Evolutionary conservation across 2,797 vertebrate species (phyloP).

Genomic region (Schizothorax lantsangensis): DNA sequence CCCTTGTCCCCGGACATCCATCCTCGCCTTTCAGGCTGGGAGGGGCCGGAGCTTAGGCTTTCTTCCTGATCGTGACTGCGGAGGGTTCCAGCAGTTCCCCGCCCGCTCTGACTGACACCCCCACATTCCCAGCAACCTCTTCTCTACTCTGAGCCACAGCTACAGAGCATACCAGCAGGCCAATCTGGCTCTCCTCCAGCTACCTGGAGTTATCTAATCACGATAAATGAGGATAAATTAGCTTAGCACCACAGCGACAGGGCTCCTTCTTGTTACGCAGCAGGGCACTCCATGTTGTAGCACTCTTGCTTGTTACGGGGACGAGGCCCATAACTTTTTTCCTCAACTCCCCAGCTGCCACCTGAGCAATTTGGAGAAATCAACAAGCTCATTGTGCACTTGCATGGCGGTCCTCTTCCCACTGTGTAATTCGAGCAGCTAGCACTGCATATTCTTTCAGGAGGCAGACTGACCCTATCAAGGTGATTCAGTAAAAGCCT

Average conservation of each 20-base stretch:
- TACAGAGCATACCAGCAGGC: slow-evolving; percentile 67
- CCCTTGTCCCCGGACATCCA: slow-evolving; percentile 80
- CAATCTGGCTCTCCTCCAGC: slow-evolving; percentile 72
- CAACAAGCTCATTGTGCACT: slow-evolving; percentile 13
- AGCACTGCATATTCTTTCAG: slow-evolving; percentile 33
- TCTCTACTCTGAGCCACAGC: slow-evolving; percentile 68
- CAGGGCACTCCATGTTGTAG: slow-evolving; percentile 11
- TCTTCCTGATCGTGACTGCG: slow-evolving; percentile 78
- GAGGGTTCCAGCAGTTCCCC: slow-evolving; percentile 75
- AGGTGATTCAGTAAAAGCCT: slow-evolving; percentile 63
- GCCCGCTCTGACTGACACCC: slow-evolving; percentile 71
- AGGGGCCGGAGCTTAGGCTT: slow-evolving; percentile 75
- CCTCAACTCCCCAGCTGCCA: slow-evolving; percentile 17
- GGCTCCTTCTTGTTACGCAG: background rate
- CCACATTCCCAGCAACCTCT: slow-evolving; percentile 66
- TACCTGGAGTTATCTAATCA: slow-evolving; percentile 78
- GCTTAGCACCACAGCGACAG: background rate
- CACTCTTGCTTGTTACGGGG: background rate
- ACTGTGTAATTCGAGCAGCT: slow-evolving; percentile 17
- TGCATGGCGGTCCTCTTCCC: slow-evolving; percentile 19
- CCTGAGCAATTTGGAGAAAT: slow-evolving; percentile 24
- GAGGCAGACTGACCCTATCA: slow-evolving; percentile 54
- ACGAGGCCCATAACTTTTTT: slow-evolving; percentile 26
- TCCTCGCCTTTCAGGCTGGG: slow-evolving; percentile 76
- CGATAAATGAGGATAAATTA: slow-evolving; percentile 48